Base-by-base conservation (phyloP, 2,797 vertebrate species). In the Morelia viridis region DNA sequence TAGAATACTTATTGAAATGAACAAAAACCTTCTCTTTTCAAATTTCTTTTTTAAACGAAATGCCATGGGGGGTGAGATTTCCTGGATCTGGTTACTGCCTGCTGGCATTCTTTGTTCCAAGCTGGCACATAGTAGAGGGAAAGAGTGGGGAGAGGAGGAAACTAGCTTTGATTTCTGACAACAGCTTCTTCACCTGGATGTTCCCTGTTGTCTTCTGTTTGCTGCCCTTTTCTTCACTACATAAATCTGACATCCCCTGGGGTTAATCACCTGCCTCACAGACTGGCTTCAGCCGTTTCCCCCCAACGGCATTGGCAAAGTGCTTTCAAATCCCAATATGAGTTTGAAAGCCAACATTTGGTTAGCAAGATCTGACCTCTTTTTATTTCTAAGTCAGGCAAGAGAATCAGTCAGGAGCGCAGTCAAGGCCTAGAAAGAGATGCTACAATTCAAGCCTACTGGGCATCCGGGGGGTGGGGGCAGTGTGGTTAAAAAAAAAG, bases 1-100 rank as follows among this genome's bases (percentile, higher is more conserved):
- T 17, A 56, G 89, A 41, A 24, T 1, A 53, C 28, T 90, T 92
- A 86, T 85, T 80, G 85, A 97, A 92, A 91, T 22, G 65, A 94
- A 89, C 85, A 94, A 93, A 92, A 91, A 7, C 31, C 88, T 92
- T 94, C 91, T 76, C 26, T 86, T 96, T 93, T 68, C 91, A 93
- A 96, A 83, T 80, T 50, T 90, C 71, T 68, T n/a, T 96, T 94
- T 83, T 87, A 93, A 96, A 61, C 8, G 3, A 83, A 86, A 4
- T 91, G 84, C 88, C 76, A 89, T 85, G 13, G 58, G 68, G 53
- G 1, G 10, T 87, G 19, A 46, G 71, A 41, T 80, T 80, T 58
- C 35, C 53, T 58, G 50, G 84, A 95, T 53, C 35, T 93, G 92
- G 84, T 64, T 12, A 2, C 0, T 57, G 28, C 41, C 53, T 53